Percentiles rank a stretch among this genome's conserved stretches.
These are phyloP conservation scores for Salminus brasiliensis DNA, from an alignment of 2,113 vertebrate species.

Conservation along the genomic window DNA sequence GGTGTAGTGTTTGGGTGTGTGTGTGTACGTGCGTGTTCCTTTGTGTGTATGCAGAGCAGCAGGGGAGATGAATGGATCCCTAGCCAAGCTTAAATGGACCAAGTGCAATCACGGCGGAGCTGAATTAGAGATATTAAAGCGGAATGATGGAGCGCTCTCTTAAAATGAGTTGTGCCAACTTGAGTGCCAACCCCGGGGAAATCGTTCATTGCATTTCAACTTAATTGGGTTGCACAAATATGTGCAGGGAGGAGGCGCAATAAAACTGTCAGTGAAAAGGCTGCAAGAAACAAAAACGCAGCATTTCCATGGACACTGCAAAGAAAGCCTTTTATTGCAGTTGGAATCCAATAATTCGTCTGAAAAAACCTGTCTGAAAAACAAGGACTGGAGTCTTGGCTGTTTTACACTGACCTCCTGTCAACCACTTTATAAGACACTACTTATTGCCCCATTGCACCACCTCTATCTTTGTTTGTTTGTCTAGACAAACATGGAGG, in stretches of 20 bases:
- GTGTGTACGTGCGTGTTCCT: conserved; percentile 23
- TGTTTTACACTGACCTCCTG: too few relatives aligned
- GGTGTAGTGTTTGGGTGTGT: conserved; percentile 1
- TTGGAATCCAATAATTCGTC: background rate
- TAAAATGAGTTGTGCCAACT: conserved; percentile 54
- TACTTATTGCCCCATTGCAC: too few relatives aligned
- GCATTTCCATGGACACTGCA: background rate
- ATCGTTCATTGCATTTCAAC: conserved; percentile 47
- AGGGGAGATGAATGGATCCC: conserved; percentile 44
- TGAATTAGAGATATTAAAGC: conserved; percentile 55
- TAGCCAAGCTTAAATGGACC: conserved; percentile 50
- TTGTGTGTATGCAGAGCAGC: conserved; percentile 11
- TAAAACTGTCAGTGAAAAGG: conserved; percentile 38
- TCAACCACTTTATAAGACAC: too few relatives aligned
- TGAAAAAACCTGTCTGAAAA: too few relatives aligned
- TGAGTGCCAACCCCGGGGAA: conserved; percentile 42
- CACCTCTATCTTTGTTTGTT: too few relatives aligned
- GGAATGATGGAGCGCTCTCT: conserved; percentile 48
- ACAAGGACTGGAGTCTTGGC: too few relatives aligned
- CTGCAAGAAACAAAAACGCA: conserved; percentile 29
- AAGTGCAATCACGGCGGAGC: conserved; percentile 50
- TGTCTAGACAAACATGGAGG: too few relatives aligned
- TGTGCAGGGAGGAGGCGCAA: conserved; percentile 24
- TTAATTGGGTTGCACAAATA: conserved; percentile 55
- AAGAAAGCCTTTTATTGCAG: background rate